Base-by-base conservation (phyloP, 2,888 invertebrate species). In the Acronicta aceris region DNA sequence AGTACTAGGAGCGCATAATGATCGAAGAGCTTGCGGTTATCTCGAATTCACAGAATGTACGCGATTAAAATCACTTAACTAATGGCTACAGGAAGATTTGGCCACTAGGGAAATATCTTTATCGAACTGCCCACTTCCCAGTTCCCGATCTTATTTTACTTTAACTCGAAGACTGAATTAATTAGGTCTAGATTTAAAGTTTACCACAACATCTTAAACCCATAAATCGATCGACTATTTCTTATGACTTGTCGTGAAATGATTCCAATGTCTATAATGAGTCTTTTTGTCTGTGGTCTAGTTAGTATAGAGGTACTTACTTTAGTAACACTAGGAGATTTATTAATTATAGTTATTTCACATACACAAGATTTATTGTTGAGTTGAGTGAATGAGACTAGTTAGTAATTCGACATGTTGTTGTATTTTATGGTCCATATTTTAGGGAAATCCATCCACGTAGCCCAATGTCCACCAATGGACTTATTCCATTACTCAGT, bases 1-100 rank as follows among this genome's bases (percentile, higher is more conserved):
- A 10, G 58, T 78, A 76, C 76, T 64, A 76, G 78, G 69, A 33
- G 25, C 0, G 6, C 76, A 78, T 56, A 72, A 58, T 54, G 10
- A 30, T 8, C 47, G 55, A 59, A 46, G 65, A 51, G 52, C 43
- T 72, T 49, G 49, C 40, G 49, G 21, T 30, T 30, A 54, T 55
- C 47, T 58, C 13, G 38, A 17, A 40, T 43, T 42, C 41, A 48
- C 49, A 41, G 60, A 62, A 62, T 56, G 48, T 52, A 49, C 58
- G 62, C 56, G 67, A 52, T 61, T 61, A 15, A 7, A 46, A 36
- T 63, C 61, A 68, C 51, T 72, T 72, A 75, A 33, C 55, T 69
- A 76, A 76, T 75, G 38, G 68, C 17, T 66, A 36, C 50, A 50
- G 33, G 33, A 25, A 38, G 49, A 40, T 10, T 43, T 42, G 16